Evolutionary conservation across 1,140 invertebrate species (phyloP), one percentile per base, ranked within the genome.

Genomic region (Calliopsis andreniformis): DNA sequence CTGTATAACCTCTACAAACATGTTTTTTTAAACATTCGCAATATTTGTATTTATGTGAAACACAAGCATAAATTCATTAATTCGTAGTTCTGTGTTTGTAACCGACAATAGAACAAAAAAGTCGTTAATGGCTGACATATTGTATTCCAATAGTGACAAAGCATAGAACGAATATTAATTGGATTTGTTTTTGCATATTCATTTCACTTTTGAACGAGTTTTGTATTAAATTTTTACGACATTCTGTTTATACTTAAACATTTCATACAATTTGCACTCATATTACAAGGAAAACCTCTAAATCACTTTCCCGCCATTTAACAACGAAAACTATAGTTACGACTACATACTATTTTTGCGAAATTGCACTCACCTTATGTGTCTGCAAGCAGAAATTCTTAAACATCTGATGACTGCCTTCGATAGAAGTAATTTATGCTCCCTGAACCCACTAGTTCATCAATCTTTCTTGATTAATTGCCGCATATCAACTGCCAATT

Each of bases 91-190:
- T n/a, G n/a, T n/a, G 35, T 51, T 66, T 51, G 30, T 51, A 14
- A 23, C 20, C 0, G 14, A 3, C 3, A 49, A 49, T 32, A n/a
- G n/a, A n/a, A n/a, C 10, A 14, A 23, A 53, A 3, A 14, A 16
- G 28, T 35, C n/a, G 30, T 51, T 66, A 66, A 66, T 66, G 45
- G 63, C 63, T 3, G 51, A 56, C 53, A 69, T 55, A 43, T 68
- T 58, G 39, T 23, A 45, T 32, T 20, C 23, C 28, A n/a, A 30
- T 20, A n/a, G 58, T 14, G 18, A 32, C n/a, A 7, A 7, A 30
- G 7, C 28, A 28, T 43, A 30, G 10, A 55, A 43, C 28, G 14
- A 45, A 43, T 12, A 25, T 28, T 20, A 45, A 56, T 69, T 20
- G 8, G n/a, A 43, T 43, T 20, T 45, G 30, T 30, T 20, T 30